These are phyloP conservation scores for Myathropa florea DNA, from an alignment of 2,888 invertebrate species.

Conservation along the genomic window DNA sequence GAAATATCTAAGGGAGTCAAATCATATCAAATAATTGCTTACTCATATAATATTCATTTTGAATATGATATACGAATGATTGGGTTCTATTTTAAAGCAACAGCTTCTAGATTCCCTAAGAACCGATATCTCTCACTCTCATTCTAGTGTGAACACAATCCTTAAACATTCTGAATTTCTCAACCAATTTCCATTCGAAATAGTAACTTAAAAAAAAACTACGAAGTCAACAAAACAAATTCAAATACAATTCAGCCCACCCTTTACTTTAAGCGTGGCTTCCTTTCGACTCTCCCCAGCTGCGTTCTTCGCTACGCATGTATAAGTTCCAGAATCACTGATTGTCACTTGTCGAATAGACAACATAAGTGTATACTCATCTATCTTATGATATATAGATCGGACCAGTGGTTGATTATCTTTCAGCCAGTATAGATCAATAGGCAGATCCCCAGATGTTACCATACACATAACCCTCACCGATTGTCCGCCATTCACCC, in stretches of 20 bases:
- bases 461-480: conserved; percentile 85
- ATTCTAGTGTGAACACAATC: neutral
- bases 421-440: conserved; percentile 86
- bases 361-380: conserved; percentile 81
- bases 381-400: conserved; percentile 80
- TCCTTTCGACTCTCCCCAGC: conserved; percentile 83
- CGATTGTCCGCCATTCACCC: conserved; percentile 82
- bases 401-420: conserved; percentile 79
- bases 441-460: conserved; percentile 89
- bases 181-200: neutral
- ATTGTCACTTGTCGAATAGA: conserved; percentile 81
- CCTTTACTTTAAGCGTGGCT: conserved; percentile 83
- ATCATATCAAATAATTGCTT: too few species aligned
- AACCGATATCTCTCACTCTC: too few species aligned
- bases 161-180: neutral
- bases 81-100: too few species aligned
- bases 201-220: neutral
- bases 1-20: too few species aligned
- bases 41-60: too few species aligned
- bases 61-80: too few species aligned
- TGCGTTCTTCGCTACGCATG: conserved; percentile 83
- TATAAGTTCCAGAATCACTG: conserved; percentile 82
- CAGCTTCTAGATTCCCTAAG: too few species aligned
- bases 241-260: conserved; percentile 76
- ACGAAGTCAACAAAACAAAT: neutral